Evolutionary conservation across 1,140 invertebrate genomes (phyloP).

Genomic region (Harpegnathos saltator): DNA sequence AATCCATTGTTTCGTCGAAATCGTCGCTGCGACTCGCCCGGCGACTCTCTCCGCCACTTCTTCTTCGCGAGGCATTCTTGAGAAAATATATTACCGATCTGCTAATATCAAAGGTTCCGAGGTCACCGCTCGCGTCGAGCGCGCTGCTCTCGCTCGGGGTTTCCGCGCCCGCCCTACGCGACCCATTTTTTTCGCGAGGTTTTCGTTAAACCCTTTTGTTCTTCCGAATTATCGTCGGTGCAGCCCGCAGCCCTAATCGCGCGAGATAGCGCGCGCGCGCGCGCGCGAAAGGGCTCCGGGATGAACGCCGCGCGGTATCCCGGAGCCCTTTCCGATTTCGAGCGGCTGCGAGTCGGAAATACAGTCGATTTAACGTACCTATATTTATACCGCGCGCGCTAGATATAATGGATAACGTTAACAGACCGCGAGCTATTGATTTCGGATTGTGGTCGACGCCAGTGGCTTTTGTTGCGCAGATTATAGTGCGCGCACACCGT

Average conservation of each 20-base stretch:
- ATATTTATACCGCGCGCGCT: slow-evolving; percentile 56
- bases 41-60: no score
- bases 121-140: no score
- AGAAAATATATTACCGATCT: no score
- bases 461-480: slow-evolving; percentile 79
- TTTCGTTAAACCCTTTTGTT: no score
- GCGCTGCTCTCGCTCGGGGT: no score
- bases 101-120: no score
- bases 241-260: neutral
- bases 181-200: no score
- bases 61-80: no score
- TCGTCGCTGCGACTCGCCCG: no score
- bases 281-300: slow-evolving; percentile 13
- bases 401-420: slow-evolving; percentile 77
- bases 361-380: slow-evolving; percentile 56
- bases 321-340: slow-evolving; percentile 42
- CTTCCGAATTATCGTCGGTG: neutral
- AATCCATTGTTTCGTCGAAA: no score
- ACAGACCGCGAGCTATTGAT: slow-evolving; percentile 81
- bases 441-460: slow-evolving; percentile 78
- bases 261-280: slow-evolving; percentile 11
- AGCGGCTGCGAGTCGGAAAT: slow-evolving; percentile 51
- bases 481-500: slow-evolving; percentile 74
- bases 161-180: no score
- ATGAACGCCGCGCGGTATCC: slow-evolving; percentile 30